Evolutionary conservation across 2,113 vertebrate genomes (phyloP).

Genomic region (Thamnophis sirtalis): DNA sequence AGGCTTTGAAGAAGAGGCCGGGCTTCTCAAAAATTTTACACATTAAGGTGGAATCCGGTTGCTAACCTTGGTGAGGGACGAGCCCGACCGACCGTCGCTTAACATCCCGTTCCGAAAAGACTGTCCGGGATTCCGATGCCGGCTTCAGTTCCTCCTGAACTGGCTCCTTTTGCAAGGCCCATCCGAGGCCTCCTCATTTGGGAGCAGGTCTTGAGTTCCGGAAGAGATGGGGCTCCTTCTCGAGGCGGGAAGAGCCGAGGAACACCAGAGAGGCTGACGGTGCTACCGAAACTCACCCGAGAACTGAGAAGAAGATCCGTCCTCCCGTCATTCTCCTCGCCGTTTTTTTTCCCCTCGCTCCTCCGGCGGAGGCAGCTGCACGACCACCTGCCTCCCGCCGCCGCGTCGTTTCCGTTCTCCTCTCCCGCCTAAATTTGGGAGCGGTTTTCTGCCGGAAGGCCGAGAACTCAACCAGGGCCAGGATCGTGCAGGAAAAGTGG

Average conservation of each 20-base stretch:
- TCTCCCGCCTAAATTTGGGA: not conserved
- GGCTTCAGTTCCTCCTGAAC: fast-evolving
- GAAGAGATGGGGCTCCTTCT: not conserved
- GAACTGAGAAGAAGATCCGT: not conserved
- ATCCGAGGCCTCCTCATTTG: slow-evolving; percentile 2
- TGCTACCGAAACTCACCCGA: slow-evolving; percentile 39
- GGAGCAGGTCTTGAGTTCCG: slow-evolving; percentile 19
- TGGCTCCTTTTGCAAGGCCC: not conserved
- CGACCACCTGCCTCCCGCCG: not conserved
- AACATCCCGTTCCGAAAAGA: slow-evolving; percentile 20
- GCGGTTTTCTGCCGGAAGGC: not conserved
- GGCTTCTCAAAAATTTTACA: slow-evolving; percentile 99
- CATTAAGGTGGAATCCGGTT: slow-evolving; percentile 91
- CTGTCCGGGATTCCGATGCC: not conserved
- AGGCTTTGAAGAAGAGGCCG: slow-evolving; percentile 93
- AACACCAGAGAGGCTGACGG: slow-evolving; percentile 16
- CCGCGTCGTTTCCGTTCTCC: not conserved
- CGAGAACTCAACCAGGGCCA: not conserved
- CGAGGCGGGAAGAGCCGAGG: not conserved
- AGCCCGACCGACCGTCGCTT: slow-evolving; percentile 46
- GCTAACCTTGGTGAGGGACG: slow-evolving; percentile 77
- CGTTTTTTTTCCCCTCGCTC: not conserved
- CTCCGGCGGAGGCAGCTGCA: not conserved
- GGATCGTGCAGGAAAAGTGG: not conserved
- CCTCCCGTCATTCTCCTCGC: not conserved